Percentiles rank a stretch among this genome's conserved stretches.
Conservation (phyloP, 2,888 invertebrate species). For the Drosophila mimetica region DNA sequence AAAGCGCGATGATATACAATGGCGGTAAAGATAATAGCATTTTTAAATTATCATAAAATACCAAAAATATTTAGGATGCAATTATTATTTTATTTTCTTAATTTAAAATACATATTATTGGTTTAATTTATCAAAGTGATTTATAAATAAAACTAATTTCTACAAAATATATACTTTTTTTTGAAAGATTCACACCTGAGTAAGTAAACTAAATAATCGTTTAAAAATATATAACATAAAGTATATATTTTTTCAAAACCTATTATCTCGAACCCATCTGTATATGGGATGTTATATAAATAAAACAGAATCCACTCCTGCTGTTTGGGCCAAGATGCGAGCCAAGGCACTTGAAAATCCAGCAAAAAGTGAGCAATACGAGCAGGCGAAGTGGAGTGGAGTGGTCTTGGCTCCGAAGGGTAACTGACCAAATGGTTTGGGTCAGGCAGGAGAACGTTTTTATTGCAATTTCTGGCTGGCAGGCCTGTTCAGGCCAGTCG, state of each 20-base stretch:
- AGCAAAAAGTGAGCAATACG: slow-evolving; percentile 57
- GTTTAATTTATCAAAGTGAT: too few species aligned
- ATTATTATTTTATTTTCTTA: too few species aligned
- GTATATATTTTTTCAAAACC: neutral
- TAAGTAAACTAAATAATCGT: too few species aligned
- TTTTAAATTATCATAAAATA: too few species aligned
- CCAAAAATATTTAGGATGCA: too few species aligned
- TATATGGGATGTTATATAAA: slow-evolving; percentile 15
- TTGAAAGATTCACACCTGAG: too few species aligned
- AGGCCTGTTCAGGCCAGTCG: neutral
- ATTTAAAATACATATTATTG: too few species aligned
- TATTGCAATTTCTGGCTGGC: slow-evolving; percentile 46
- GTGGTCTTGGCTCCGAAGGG: slow-evolving; percentile 13
- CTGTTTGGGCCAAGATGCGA: slow-evolving; percentile 33
- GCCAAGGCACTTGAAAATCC: slow-evolving; percentile 62
- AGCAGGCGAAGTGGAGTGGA: slow-evolving; percentile 4
- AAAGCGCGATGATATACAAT: slow-evolving; percentile 2
- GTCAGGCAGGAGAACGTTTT: slow-evolving; percentile 51
- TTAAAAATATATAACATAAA: neutral
- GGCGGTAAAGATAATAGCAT: neutral
- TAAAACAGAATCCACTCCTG: slow-evolving; percentile 13
- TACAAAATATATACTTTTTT: too few species aligned
- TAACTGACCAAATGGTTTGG: slow-evolving; percentile 45
- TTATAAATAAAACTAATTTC: too few species aligned
- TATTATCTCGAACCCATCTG: slow-evolving; percentile 4